Base-by-base conservation (phyloP, 2,113 vertebrate species). In the Crypturellus undulatus region DNA sequence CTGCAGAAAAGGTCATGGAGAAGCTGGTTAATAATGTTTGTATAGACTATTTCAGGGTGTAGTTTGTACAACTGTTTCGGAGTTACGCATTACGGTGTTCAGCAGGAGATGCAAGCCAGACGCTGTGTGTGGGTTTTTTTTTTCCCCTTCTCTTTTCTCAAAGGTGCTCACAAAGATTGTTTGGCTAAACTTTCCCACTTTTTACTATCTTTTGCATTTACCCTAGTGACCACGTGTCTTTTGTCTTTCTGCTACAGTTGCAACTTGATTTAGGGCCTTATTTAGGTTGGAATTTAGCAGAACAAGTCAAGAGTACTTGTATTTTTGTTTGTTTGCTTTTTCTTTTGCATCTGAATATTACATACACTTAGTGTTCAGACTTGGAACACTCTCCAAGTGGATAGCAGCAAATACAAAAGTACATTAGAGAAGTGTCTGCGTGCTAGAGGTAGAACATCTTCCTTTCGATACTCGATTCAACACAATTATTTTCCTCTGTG, bases 1-100 rank as follows among this genome's bases (percentile, higher is more conserved):
- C 38, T 49, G 58, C 38, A 80, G 96, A 54, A 91, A 96, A 97
- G 97, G 94, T 95, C 89, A 93, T 52, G 79, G 96, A 92, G 92
- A 81, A 96, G 96, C 75, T 71, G 89, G 45, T 96, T 80, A 86
- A 67, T 91, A 54, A n/a, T 40, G 86, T 94, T 89, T 80, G 83
- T 95, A 60, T 8, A 76, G 73, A 32, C 79, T 93, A 51, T 65
- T 56, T 56, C 28, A 56, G 52, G 26, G 52, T 54, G 15, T 54
- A 54, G 52, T 54, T 54, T 54, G 52, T 54, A 30, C 30, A 56
- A 60, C 75, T 91, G 26, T 97, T 97, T 85, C 87, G 93, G 91
- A 91, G 36, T 63, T 78, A 25, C 0, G 1, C 56, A 47, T 92
- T 94, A 12, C 34, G 26, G 43, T 28, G 70, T n/a, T 90, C 75